Conservation (phyloP, 2,113 vertebrate genomes). For the Petaurus breviceps region DNA sequence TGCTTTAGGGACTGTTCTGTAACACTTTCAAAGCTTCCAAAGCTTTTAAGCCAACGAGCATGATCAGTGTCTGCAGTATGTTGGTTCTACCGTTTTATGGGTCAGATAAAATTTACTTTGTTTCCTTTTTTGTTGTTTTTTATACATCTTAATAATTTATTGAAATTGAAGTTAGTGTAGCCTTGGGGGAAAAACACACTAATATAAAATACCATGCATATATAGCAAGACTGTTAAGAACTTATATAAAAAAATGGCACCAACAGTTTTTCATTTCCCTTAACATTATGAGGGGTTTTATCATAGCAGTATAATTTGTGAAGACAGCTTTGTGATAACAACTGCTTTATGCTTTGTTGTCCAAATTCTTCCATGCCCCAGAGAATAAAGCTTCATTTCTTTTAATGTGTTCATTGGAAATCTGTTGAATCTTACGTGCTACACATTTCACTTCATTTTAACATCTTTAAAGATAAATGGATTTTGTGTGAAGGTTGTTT, state of each 20-base stretch:
- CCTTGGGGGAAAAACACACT: conserved; percentile 61
- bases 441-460: conserved; percentile 60
- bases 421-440: conserved; percentile 20
- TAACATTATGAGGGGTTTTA: conserved; percentile 72
- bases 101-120: conserved; percentile 96
- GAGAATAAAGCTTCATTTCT: conserved; percentile 47
- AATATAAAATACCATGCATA: not conserved
- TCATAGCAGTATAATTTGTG: conserved; percentile 70
- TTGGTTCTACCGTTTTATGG: conserved; percentile 90
- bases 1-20: conserved; percentile 92
- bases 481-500: conserved; percentile 64
- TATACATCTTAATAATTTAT: conserved; percentile 74
- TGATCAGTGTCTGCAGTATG: conserved; percentile 94
- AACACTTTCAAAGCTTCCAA: conserved; percentile 90
- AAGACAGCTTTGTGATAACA: conserved; percentile 63
- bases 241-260: conserved; percentile 40
- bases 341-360: conserved; percentile 38
- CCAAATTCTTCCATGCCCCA: conserved; percentile 32
- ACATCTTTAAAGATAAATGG: conserved; percentile 57
- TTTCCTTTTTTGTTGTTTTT: conserved; percentile 91
- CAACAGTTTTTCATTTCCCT: conserved; percentile 45
- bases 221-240: conserved; percentile 42
- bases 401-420: conserved; percentile 68
- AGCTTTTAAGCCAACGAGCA: conserved; percentile 93
- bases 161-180: conserved; percentile 70